These are phyloP conservation scores for Caenorhabditis sinica DNA, from an alignment of 2,888 invertebrate species.

Conservation along the genomic window DNA sequence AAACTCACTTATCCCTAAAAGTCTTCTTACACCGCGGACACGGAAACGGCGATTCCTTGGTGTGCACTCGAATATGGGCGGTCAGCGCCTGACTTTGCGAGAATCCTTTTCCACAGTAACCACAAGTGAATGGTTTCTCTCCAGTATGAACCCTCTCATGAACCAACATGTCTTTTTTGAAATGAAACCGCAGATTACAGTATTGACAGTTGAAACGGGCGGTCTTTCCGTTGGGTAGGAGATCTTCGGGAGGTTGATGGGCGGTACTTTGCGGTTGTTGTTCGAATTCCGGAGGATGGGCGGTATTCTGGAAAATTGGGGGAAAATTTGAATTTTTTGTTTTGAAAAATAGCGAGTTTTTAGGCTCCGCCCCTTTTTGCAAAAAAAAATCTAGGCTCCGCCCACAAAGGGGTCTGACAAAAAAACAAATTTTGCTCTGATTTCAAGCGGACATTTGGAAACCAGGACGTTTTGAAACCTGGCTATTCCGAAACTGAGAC, in stretches of 20 bases:
- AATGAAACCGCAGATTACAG: conserved; percentile 75
- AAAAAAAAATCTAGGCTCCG: no score
- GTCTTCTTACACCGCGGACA: conserved; percentile 67
- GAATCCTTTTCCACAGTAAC: conserved; percentile 76
- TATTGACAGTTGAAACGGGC: conserved; percentile 73
- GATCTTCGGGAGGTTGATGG: conserved; percentile 27
- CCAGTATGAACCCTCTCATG: conserved; percentile 78
- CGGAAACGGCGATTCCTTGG: conserved; percentile 74
- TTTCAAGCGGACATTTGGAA: no score
- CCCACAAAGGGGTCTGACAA: no score
- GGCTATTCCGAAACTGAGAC: no score
- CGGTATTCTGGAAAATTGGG: conserved; percentile 9
- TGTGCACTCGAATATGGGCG: conserved; percentile 73
- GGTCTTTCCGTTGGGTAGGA: conserved; percentile 47
- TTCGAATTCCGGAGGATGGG: not conserved
- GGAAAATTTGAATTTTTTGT: no score
- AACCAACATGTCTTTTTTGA: conserved; percentile 73
- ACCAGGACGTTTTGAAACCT: no score
- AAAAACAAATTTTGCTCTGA: no score
- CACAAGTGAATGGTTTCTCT: conserved; percentile 78
- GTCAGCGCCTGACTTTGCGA: conserved; percentile 74
- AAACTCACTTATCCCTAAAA: conserved; percentile 74
- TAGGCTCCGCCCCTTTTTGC: no score
- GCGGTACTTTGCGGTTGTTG: conserved; percentile 11
- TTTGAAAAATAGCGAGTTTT: no score